Conservation (phyloP, 1,140 invertebrate species). For the Oppia nitens region DNA sequence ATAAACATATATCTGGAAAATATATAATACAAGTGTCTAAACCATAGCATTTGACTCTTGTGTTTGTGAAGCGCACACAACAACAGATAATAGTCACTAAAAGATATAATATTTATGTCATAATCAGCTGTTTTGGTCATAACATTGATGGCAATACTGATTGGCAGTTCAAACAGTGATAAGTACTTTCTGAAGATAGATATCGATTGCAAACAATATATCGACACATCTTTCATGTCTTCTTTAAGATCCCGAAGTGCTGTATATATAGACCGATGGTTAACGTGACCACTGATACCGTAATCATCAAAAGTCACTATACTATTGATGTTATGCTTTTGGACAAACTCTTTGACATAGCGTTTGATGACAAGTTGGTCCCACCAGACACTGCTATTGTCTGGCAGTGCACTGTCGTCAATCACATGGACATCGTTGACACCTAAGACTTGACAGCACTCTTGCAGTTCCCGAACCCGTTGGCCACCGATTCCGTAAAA, state of each 20-base stretch:
- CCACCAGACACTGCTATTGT: slow-evolving; percentile 1
- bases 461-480: slow-evolving; percentile 9
- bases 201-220: slow-evolving; percentile 63
- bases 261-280: slow-evolving; percentile 68
- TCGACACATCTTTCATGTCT: slow-evolving; percentile 19
- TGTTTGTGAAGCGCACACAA: slow-evolving; percentile 61
- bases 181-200: slow-evolving; percentile 73
- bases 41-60: slow-evolving; percentile 79
- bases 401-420: slow-evolving; percentile 9
- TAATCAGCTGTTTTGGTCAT: not conserved
- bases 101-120: not conserved
- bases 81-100: slow-evolving; percentile 3
- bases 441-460: not conserved
- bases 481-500: slow-evolving; percentile 1
- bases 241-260: slow-evolving; percentile 38
- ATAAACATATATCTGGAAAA: slow-evolving; percentile 81
- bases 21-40: slow-evolving; percentile 65
- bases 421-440: not conserved
- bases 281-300: slow-evolving; percentile 62
- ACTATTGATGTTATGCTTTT: not conserved
- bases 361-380: not conserved
- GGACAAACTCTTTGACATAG: not conserved
- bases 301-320: slow-evolving; percentile 77
- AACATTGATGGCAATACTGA: slow-evolving; percentile 32
- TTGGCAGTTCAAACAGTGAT: slow-evolving; percentile 57